Evolutionary conservation across 2,888 invertebrate species (phyloP), one percentile per base, ranked within the genome.

Genomic region (Apamea crenata): DNA sequence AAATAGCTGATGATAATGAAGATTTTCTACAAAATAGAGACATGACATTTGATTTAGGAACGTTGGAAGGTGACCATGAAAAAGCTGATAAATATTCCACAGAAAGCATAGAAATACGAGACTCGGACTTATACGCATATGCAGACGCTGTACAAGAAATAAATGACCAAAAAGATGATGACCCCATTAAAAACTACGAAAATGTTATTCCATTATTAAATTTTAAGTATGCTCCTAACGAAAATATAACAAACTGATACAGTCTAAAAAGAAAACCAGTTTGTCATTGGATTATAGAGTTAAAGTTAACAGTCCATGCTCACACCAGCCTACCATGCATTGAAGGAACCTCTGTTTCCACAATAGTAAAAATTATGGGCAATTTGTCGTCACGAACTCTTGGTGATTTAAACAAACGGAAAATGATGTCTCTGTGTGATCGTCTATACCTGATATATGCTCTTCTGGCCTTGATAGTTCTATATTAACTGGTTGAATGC

Each of bases 1-100:
- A 77, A 68, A 32, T 40, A 14, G 32, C 7, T 29, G 69, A n/a
- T 3, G 21, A 82, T 50, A n/a, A 77, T 61, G 81, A 77, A 44
- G 14, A 70, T 53, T 2, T n/a, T 18, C 44, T 56, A 56, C 53
- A 75, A 40, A 47, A 66, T 32, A 61, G 63, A 50, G 81, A 77
- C 5, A 53, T 53, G 18, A 59, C 32, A 32, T 47, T 74, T 1
- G 53, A 78, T 32, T 65, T 66, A 53, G 74, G 82, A n/a, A 36
- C 25, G 29, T 44, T 75, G 44, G n/a, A 36, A 63, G 6, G 0
- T 56, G 21, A 70, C 1, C 5, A 47, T 40, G 10, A 16, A 2
- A 70, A 59, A 56, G 4, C 16, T 63, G n/a, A 47, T n/a, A 47
- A 59, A 44, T 40, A 61, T 77, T 21, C 36, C 1, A 66, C 44